Percentiles rank a stretch among this genome's conserved stretches.
phyloP scores from a whole-genome alignment of 2,113 vertebrate species.

The Tinamus guttatus region DNA sequence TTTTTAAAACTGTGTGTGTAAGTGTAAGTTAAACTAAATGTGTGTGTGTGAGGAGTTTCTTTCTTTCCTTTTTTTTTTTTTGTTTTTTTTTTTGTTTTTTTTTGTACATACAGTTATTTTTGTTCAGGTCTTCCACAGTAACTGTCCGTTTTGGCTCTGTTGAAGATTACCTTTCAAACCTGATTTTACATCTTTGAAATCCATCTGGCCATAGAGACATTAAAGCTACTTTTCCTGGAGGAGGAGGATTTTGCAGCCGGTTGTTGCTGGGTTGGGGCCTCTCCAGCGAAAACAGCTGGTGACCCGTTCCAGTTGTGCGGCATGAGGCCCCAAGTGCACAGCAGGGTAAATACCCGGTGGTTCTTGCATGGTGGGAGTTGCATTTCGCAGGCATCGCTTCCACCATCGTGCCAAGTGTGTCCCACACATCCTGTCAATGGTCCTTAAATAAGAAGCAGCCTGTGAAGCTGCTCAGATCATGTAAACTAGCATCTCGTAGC shows the following conservation, averaged over 20 bases:
- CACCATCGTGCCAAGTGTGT: not conserved
- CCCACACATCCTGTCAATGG: slow-evolving; percentile 20
- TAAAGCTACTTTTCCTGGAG: not conserved
- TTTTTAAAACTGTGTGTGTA: not conserved
- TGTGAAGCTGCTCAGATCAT: not conserved
- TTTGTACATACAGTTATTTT: too few species aligned
- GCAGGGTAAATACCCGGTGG: not conserved
- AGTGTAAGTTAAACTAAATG: not conserved
- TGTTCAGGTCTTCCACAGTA: not conserved
- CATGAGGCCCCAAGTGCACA: not conserved
- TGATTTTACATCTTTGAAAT: not conserved
- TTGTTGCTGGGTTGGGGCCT: not conserved
- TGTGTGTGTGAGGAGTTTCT: too few species aligned
- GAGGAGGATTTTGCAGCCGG: slow-evolving; percentile 6
- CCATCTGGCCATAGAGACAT: not conserved
- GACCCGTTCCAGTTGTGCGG: slow-evolving; percentile 16
- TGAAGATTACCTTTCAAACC: not conserved
- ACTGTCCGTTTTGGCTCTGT: not conserved
- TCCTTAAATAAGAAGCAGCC: slow-evolving; percentile 38
- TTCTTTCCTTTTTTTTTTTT: too few species aligned
- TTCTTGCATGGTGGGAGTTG: not conserved
- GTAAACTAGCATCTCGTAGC: not conserved
- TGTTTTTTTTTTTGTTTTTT: too few species aligned
- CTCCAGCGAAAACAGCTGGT: slow-evolving; percentile 26
- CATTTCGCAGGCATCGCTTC: slow-evolving; percentile 31